Evolutionary conservation across 2,113 vertebrate species (phyloP).

Genomic region (Mungos mungo): DNA sequence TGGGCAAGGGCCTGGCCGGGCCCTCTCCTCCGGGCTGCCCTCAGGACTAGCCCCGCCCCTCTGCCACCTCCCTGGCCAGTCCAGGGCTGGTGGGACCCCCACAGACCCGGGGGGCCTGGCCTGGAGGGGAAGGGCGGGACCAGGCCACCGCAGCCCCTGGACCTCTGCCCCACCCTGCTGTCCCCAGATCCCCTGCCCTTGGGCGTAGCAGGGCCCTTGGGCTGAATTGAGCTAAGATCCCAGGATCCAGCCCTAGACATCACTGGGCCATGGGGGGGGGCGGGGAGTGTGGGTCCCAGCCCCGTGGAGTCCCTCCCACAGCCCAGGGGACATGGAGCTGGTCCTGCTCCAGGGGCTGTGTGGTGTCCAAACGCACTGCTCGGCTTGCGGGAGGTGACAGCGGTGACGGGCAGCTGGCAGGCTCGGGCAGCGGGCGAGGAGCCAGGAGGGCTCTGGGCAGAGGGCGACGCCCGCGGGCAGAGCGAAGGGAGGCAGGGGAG

Average conservation of each 20-base stretch:
- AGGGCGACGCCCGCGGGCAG: fast-evolving
- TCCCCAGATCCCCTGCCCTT: background rate
- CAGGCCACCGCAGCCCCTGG: background rate
- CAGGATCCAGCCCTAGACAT: constrained; percentile 85
- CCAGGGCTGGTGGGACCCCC: background rate
- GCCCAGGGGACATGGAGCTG: too few species aligned
- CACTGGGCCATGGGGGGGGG: too few species aligned
- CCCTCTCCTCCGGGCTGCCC: background rate
- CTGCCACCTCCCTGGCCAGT: background rate
- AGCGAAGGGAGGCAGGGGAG: background rate
- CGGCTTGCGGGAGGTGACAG: background rate
- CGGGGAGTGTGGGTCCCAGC: background rate
- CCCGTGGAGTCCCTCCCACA: background rate
- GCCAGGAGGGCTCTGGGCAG: background rate
- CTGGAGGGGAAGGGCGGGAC: background rate
- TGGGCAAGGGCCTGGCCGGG: background rate
- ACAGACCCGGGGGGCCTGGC: background rate
- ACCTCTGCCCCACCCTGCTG: fast-evolving
- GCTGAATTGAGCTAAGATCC: constrained; percentile 82
- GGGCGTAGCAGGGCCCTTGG: background rate
- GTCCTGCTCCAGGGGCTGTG: too few species aligned
- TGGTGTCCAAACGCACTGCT: background rate
- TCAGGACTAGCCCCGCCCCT: background rate
- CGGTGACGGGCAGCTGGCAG: background rate
- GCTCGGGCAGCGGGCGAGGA: background rate